Conservation (phyloP, 2,797 vertebrate species). For the Prionace glauca region DNA sequence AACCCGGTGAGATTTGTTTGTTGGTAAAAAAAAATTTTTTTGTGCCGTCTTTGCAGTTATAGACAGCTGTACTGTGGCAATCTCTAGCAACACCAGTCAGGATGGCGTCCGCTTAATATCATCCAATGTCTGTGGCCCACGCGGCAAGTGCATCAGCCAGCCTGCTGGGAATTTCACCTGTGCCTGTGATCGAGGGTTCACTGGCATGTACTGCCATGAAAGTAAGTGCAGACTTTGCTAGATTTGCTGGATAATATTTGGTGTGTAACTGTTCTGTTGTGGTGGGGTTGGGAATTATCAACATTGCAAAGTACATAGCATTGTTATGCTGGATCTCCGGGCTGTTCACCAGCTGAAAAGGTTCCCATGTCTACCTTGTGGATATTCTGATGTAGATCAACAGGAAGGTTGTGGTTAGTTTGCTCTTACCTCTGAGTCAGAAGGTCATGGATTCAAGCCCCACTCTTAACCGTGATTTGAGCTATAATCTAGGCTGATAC, state of each 20-base stretch:
- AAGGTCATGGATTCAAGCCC: background rate
- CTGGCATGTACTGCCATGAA: conserved; percentile 88
- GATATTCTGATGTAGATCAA: background rate
- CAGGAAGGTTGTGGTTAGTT: background rate
- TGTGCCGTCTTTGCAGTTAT: conserved; percentile 64
- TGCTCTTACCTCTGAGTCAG: background rate
- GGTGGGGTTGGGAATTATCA: background rate
- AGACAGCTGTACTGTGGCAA: conserved; percentile 83
- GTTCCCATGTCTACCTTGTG: background rate
- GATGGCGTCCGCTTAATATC: conserved; percentile 67
- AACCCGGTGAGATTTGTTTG: background rate
- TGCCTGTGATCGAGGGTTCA: conserved; percentile 82
- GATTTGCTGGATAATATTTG: background rate
- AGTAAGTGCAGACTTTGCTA: conserved; percentile 67
- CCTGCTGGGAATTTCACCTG: conserved; percentile 90
- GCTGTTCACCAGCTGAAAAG: background rate
- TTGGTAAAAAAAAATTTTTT: background rate
- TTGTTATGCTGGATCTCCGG: background rate
- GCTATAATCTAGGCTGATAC: background rate
- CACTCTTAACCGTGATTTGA: background rate
- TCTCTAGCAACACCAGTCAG: conserved; percentile 65
- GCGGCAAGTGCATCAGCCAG: conserved; percentile 79
- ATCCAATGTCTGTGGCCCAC: conserved; percentile 84
- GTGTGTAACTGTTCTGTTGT: too few relatives aligned
- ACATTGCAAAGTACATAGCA: background rate